Percentiles rank a stretch among this genome's conserved stretches.
phyloP scores from a whole-genome alignment of 2,888 invertebrate species.

The Druceiella hillmani region DNA sequence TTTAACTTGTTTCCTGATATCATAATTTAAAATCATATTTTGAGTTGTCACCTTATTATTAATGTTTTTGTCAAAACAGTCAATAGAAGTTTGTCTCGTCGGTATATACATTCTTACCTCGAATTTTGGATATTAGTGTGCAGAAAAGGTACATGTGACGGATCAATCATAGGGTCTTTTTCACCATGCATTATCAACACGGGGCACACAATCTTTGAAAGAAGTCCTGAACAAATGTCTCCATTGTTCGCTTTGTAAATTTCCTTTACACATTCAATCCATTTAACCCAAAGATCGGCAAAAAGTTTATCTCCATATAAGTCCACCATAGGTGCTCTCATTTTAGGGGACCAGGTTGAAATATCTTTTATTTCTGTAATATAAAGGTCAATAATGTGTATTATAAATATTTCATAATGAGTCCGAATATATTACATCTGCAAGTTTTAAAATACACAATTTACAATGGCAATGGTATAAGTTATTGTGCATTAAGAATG shows the following conservation, averaged over 20 bases:
- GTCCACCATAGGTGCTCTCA: slow-evolving; percentile 66
- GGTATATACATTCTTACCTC: slow-evolving; percentile 57
- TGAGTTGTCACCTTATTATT: no score
- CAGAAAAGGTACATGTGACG: slow-evolving; percentile 69
- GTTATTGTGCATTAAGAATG: no score
- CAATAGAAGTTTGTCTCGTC: no score
- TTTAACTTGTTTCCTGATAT: no score
- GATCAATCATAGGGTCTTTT: slow-evolving; percentile 73
- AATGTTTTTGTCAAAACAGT: no score
- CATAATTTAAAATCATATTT: no score
- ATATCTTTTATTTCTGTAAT: slow-evolving; percentile 63
- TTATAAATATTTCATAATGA: neutral
- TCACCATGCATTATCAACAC: slow-evolving; percentile 80
- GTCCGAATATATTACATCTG: slow-evolving; percentile 1
- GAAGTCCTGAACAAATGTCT: slow-evolving; percentile 62
- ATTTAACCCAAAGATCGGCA: slow-evolving; percentile 61
- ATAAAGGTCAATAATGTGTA: neutral
- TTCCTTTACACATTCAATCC: slow-evolving; percentile 60
- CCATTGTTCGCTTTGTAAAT: slow-evolving; percentile 59
- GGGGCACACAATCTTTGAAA: slow-evolving; percentile 64
- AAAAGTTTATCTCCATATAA: slow-evolving; percentile 72
- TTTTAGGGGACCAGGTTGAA: slow-evolving; percentile 71
- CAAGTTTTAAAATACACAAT: neutral
- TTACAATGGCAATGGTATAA: no score
- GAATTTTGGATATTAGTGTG: slow-evolving; percentile 60